These are phyloP conservation scores for Hemiscyllium ocellatum DNA, from an alignment of 2,113 vertebrate species.

Conservation along the genomic window DNA sequence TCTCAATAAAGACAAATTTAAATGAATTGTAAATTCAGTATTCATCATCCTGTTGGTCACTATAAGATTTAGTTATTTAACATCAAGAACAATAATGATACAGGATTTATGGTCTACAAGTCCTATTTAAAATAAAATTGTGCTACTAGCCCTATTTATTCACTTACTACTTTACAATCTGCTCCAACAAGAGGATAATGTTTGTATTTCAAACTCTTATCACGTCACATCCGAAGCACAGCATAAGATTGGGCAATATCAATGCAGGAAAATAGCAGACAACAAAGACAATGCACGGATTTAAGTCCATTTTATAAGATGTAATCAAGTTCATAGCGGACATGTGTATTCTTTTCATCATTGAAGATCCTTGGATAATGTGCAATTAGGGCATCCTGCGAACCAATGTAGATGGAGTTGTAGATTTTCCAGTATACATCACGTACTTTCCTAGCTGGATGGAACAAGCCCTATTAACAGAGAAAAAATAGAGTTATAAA, in stretches of 20 bases:
- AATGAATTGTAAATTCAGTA: slow-evolving; percentile 51
- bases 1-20: slow-evolving; percentile 65
- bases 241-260: slow-evolving; percentile 46
- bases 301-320: slow-evolving; percentile 67
- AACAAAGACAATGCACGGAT: slow-evolving; percentile 57
- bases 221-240: slow-evolving; percentile 58
- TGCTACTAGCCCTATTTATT: slow-evolving; percentile 68
- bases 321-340: slow-evolving; percentile 95
- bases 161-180: slow-evolving; percentile 55
- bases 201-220: slow-evolving; percentile 59
- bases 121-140: slow-evolving; percentile 56
- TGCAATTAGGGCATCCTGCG: slow-evolving; percentile 93
- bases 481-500: background rate
- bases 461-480: slow-evolving; percentile 81
- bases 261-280: slow-evolving; percentile 53
- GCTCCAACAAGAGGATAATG: slow-evolving; percentile 53
- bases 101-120: slow-evolving; percentile 45
- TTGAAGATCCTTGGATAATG: slow-evolving; percentile 96
- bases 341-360: slow-evolving; percentile 93
- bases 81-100: slow-evolving; percentile 59
- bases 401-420: slow-evolving; percentile 97
- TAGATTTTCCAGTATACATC: slow-evolving; percentile 99
- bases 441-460: slow-evolving; percentile 92
- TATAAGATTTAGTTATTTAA: slow-evolving; percentile 63
- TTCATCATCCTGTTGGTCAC: slow-evolving; percentile 66